phyloP scores from a whole-genome alignment of 2,113 vertebrate species.

The Phyllostomus hastatus region DNA sequence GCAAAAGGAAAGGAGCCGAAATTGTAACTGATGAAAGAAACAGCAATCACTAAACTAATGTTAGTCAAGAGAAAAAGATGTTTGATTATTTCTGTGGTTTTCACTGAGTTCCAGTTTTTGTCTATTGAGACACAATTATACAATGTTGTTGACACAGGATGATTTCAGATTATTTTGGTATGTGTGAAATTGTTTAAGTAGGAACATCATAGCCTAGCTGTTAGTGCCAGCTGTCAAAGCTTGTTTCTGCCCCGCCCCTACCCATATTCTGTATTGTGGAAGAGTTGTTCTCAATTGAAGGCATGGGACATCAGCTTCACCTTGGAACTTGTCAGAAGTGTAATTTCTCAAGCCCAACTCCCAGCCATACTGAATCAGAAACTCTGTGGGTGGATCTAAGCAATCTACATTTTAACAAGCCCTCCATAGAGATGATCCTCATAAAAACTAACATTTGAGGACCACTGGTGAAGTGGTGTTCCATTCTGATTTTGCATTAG shows the following conservation, averaged over 20 bases:
- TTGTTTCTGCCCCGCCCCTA: background rate
- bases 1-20: background rate
- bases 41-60: background rate
- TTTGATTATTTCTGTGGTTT: background rate
- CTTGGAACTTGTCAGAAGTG: background rate
- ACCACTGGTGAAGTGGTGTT: background rate
- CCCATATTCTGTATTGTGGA: background rate
- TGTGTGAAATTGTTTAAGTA: background rate
- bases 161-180: background rate
- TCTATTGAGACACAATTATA: background rate
- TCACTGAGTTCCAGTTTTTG: background rate
- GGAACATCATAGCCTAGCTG: background rate
- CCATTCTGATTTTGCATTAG: background rate
- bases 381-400: background rate
- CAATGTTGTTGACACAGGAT: background rate
- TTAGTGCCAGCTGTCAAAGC: background rate
- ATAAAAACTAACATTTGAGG: background rate
- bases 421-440: background rate
- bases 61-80: background rate
- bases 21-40: background rate
- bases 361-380: background rate
- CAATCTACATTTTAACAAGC: background rate
- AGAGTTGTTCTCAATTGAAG: background rate
- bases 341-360: background rate
- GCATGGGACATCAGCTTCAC: background rate